Evolutionary conservation across 2,797 vertebrate genomes (phyloP).

Genomic region (Hybognathus amarus): DNA sequence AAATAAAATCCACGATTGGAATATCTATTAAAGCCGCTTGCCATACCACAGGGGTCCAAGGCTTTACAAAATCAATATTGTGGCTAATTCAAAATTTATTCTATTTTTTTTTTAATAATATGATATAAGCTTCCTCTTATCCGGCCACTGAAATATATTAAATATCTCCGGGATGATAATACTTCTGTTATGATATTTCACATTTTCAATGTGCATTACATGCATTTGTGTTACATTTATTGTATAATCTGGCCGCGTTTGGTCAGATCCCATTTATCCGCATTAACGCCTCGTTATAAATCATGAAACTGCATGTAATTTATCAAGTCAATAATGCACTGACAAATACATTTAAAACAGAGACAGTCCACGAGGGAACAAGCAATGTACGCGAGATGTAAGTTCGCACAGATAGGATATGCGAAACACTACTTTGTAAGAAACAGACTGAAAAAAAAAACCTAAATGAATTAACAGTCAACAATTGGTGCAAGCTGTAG

Average conservation of each 20-base stretch:
- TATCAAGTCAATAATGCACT: constrained; percentile 37
- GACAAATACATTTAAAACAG: constrained; percentile 34
- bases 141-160: background rate
- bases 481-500: background rate
- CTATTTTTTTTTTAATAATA: background rate
- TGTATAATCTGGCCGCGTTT: background rate
- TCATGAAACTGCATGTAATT: constrained; percentile 34
- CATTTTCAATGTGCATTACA: background rate
- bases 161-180: background rate
- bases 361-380: constrained; percentile 11
- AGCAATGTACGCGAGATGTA: constrained; percentile 2
- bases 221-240: background rate
- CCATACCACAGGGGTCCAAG: background rate
- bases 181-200: background rate
- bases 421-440: constrained; percentile 9
- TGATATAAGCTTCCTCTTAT: background rate
- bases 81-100: background rate
- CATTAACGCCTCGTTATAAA: constrained; percentile 43
- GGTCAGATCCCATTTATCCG: constrained; percentile 15
- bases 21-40: background rate
- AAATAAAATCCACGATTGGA: constrained; percentile 19
- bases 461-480: background rate
- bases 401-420: background rate
- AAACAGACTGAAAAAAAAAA: background rate
- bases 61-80: constrained; percentile 11